Base-by-base conservation (phyloP, 2,113 vertebrate species). In the Peromyscus maniculatus region DNA sequence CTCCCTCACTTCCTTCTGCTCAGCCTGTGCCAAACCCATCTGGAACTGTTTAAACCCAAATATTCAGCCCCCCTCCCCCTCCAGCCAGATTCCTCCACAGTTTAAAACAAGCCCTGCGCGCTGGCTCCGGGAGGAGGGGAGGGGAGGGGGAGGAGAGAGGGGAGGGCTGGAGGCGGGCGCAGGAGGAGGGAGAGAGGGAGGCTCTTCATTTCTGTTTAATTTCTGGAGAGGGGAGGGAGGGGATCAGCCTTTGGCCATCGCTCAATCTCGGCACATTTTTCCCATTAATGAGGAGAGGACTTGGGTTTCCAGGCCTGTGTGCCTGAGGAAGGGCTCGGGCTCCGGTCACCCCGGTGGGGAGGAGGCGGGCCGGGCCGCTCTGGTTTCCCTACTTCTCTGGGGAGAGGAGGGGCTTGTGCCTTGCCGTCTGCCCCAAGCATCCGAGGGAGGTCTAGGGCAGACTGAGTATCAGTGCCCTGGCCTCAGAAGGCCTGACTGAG, bases 11-110 rank as follows among this genome's bases (percentile, higher is more conserved):
- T 99, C 98, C 99, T 98, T 97, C 98, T n/a, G 97, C 96, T 98
- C 98, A 84, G 98, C 89, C 82, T 97, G 98, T 97, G 98, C 98
- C 93, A 97, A 98, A 97, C 98, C 98, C 99, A 99, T 99, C 98
- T 99, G 99, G 99, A 99, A 99, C 99, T 99, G 98, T 98, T 99
- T 99, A 99, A 99, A 98, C 98, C 98, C 98, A 99, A 99, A 98
- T 98, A 98, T 97, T 98, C 94, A 93, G 97, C 98, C 93, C 96
- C 96, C 96, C 93, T 94, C 97, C 98, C 96, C 91, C 97, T 97
- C 92, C 97, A 98, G 98, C 98, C 98, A 98, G 98, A 98, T 99
- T 99, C 99, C 98, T 99, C 98, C 98, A 96, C 98, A 99, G 98
- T 99, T 98, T 99, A 99, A 99, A 99, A 98, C 99, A 99, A 99